phyloP scores from a whole-genome alignment of 1,140 invertebrate species.

The Bradynema listronoti region DNA sequence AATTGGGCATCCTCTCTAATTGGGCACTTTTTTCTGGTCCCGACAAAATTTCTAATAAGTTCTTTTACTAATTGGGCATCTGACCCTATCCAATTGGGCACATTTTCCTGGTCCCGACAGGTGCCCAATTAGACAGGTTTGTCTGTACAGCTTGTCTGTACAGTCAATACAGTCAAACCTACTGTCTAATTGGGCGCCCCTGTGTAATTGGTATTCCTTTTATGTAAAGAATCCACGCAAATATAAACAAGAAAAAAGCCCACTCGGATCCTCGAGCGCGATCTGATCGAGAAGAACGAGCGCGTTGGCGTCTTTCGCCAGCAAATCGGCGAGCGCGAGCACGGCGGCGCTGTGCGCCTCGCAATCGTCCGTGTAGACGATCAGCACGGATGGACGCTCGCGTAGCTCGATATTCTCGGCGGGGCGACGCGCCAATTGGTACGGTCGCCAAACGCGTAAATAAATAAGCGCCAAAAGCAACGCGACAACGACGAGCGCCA shows the following conservation, averaged over 20 bases:
- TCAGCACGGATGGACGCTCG: conserved; percentile 34
- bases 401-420: conserved; percentile 27
- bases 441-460: conserved; percentile 15
- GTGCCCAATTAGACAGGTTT: too few relatives aligned
- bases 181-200: too few relatives aligned
- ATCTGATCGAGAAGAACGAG: conserved; percentile 32
- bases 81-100: too few relatives aligned
- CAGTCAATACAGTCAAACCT: too few relatives aligned
- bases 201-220: too few relatives aligned
- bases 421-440: conserved; percentile 13
- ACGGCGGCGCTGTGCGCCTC: conserved; percentile 29
- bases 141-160: too few relatives aligned
- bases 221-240: too few relatives aligned
- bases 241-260: conserved; percentile 11
- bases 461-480: conserved; percentile 17
- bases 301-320: conserved; percentile 31
- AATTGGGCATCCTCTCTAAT: too few relatives aligned
- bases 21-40: too few relatives aligned
- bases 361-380: conserved; percentile 53
- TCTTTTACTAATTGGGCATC: too few relatives aligned
- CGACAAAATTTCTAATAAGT: too few relatives aligned
- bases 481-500: conserved; percentile 19
- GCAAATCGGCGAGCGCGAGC: conserved; percentile 29
- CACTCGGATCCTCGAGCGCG: conserved; percentile 27
- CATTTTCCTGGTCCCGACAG: too few relatives aligned